These are phyloP conservation scores for Drosophila ficusphila DNA, from an alignment of 1,140 invertebrate genomes.

Conservation along the genomic window DNA sequence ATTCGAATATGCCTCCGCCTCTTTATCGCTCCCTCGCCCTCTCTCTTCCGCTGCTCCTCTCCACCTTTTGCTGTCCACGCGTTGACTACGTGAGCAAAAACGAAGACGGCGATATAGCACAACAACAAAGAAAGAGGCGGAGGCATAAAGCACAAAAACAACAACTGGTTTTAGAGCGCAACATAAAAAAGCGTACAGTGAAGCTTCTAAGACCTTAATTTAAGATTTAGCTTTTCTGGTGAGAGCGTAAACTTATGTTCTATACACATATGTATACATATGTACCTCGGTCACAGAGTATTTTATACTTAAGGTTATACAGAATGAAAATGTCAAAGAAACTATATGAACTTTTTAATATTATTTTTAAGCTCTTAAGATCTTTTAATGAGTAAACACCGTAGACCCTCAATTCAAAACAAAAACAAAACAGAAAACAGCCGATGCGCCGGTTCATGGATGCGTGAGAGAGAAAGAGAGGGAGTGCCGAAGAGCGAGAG, in stretches of 20 bases:
- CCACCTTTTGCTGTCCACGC: conserved; percentile 55
- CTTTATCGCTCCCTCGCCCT: conserved; percentile 11
- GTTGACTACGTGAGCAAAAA: conserved; percentile 77
- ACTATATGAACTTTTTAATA: too few relatives aligned
- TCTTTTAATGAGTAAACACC: too few relatives aligned
- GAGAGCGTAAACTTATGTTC: too few relatives aligned
- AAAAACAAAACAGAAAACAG: conserved; percentile 70
- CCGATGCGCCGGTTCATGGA: conserved; percentile 64
- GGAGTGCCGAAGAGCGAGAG: conserved; percentile 9
- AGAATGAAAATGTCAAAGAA: too few relatives aligned
- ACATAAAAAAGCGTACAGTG: conserved; percentile 38
- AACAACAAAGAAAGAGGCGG: conserved; percentile 41
- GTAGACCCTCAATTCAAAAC: conserved; percentile 52
- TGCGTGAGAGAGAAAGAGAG: conserved; percentile 35
- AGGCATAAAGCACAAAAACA: conserved; percentile 39
- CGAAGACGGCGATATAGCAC: conserved; percentile 49
- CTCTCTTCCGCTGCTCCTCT: conserved; percentile 2
- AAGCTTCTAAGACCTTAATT: neutral
- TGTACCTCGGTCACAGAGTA: too few relatives aligned
- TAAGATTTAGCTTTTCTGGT: too few relatives aligned
- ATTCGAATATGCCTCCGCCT: conserved; percentile 40
- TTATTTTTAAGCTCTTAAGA: too few relatives aligned
- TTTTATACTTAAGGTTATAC: too few relatives aligned
- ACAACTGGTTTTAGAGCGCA: conserved; percentile 69
- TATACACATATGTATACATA: too few relatives aligned